phyloP scores from a whole-genome alignment of 2,888 invertebrate species.

The Cataglyphis livida region DNA sequence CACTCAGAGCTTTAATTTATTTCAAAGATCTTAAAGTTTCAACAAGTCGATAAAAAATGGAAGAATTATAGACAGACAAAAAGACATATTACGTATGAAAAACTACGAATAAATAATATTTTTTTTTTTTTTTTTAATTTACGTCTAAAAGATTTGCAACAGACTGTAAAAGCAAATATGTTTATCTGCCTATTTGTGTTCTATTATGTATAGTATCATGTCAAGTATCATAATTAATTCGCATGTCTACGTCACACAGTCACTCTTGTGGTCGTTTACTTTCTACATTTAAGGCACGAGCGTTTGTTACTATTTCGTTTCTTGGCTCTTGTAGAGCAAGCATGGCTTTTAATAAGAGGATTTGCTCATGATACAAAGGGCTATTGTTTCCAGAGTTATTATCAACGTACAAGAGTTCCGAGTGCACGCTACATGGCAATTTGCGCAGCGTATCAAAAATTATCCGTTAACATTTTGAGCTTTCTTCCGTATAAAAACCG shows the following conservation, averaged over 20 bases:
- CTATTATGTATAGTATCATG: not conserved
- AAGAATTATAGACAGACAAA: not conserved
- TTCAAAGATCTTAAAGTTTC: not conserved
- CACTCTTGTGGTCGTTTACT: conserved; percentile 1
- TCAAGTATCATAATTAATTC: conserved; percentile 2
- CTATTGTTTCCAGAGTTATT: conserved; percentile 43
- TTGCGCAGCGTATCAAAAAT: conserved; percentile 43
- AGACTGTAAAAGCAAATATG: not conserved
- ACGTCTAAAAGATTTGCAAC: not conserved
- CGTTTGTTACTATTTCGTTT: conserved; percentile 34
- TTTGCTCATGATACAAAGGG: conserved; percentile 46
- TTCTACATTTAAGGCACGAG: conserved; percentile 10
- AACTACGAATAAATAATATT: not conserved
- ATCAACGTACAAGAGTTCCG: conserved; percentile 45
- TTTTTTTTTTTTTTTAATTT: too few species aligned
- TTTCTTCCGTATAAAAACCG: not conserved
- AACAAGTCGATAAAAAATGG: not conserved
- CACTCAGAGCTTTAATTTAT: not conserved
- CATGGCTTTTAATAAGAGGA: conserved; percentile 54
- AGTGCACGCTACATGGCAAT: conserved; percentile 25
- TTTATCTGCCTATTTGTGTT: not conserved
- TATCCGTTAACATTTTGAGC: conserved; percentile 39
- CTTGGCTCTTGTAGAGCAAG: conserved; percentile 33
- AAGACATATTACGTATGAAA: not conserved
- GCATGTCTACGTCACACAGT: not conserved